A percentile compares a stretch with the other conserved stretches of the same genome.
Evolutionary conservation across 2,888 invertebrate genomes (phyloP).

Genomic region (Bedellia somnulentella): DNA sequence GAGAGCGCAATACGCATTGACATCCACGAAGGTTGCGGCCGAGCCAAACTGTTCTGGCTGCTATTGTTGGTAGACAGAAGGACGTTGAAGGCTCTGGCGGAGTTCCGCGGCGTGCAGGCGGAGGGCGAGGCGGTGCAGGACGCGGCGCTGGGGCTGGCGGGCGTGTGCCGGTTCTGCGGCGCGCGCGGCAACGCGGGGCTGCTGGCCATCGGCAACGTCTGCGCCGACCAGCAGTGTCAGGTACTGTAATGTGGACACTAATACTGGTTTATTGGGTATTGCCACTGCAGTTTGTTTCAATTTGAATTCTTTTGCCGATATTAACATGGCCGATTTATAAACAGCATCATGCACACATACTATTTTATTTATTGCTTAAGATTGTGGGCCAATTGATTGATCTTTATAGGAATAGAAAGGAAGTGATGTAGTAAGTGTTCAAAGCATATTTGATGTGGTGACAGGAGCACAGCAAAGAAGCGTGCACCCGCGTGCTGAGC

Average conservation of each 20-base stretch:
- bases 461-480: conserved; percentile 75
- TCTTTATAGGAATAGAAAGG: too few species aligned
- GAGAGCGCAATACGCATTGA: conserved; percentile 95
- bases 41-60: conserved; percentile 95
- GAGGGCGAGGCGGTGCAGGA: conserved; percentile 9
- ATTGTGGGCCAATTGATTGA: too few species aligned
- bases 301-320: too few species aligned
- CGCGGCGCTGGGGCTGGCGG: conserved; percentile 52
- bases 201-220: conserved; percentile 89
- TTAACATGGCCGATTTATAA: too few species aligned
- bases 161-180: conserved; percentile 91
- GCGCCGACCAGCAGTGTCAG: conserved; percentile 92
- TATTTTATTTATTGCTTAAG: too few species aligned
- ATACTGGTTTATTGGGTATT: too few species aligned
- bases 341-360: too few species aligned
- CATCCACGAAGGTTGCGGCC: conserved; percentile 94
- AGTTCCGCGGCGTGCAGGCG: conserved; percentile 76
- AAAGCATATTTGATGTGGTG: too few species aligned
- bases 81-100: conserved; percentile 87
- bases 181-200: conserved; percentile 80
- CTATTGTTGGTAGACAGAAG: conserved; percentile 90
- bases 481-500: conserved; percentile 78
- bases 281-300: too few species aligned
- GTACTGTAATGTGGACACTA: too few species aligned
- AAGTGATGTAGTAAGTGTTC: too few species aligned